phyloP scores from a whole-genome alignment of 2,113 vertebrate species.

The Condylura cristata region DNA sequence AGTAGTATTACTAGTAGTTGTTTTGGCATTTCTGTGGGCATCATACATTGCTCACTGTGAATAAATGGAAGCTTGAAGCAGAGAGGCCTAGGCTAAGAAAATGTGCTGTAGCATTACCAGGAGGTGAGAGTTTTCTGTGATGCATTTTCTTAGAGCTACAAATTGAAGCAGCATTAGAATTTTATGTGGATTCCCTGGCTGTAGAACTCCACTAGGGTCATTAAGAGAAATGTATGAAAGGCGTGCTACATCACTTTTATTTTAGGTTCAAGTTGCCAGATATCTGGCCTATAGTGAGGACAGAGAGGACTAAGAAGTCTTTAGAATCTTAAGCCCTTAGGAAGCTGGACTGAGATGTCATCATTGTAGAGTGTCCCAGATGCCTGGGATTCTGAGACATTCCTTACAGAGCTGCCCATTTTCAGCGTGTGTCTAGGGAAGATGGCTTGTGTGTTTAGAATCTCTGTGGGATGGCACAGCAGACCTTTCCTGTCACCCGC shows the following conservation, averaged over 20 bases:
- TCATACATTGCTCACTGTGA: conserved; percentile 1
- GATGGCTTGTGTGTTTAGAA: conserved; percentile 11
- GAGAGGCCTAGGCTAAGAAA: neutral
- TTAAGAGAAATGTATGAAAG: neutral
- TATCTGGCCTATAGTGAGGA: neutral
- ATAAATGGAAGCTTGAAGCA: neutral
- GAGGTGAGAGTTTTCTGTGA: neutral
- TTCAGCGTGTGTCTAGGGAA: neutral
- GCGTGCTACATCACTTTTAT: neutral
- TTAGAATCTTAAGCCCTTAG: conserved; percentile 17
- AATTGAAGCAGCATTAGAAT: conserved; percentile 27
- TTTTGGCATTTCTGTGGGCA: neutral
- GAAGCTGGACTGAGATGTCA: neutral
- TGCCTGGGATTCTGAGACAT: neutral
- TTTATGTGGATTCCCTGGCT: conserved; percentile 16
- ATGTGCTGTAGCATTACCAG: neutral
- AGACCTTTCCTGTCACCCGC: too few relatives aligned
- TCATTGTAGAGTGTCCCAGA: neutral
- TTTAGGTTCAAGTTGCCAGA: neutral
- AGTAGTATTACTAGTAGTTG: neutral
- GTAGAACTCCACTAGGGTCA: conserved; percentile 40
- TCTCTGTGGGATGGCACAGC: neutral
- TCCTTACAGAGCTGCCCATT: neutral
- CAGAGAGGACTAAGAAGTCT: neutral
- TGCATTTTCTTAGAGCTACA: conserved; percentile 28